Evolutionary conservation across 2,888 invertebrate species (phyloP), one percentile per base, ranked within the genome.

Genomic region (Eucriotettix oculatus): DNA sequence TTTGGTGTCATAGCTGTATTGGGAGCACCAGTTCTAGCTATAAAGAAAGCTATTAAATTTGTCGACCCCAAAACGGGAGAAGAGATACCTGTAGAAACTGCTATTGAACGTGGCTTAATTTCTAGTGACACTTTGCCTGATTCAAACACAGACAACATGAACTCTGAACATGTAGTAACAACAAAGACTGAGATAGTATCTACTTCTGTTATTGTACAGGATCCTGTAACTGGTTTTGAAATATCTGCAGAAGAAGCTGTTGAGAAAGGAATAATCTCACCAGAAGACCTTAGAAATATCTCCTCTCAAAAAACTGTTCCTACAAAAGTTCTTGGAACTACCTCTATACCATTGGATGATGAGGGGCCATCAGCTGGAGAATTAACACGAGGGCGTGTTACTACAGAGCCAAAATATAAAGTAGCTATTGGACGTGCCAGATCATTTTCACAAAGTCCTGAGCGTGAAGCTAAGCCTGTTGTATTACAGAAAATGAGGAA

Each of bases 1-100:
- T 76, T 84, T 67, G 92, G 92, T 14, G 74, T 88, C n/a, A 72
- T 92, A 10, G 79, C 81, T 14, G 86, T 91, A 11, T 71, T 84
- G 56, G 90, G 90, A 53, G 83, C 86, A 10, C 90, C 90, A 1
- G 73, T 89, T 58, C 79, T 85, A 9, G 86, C 85, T 9, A 82
- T 84, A 1, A 82, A 85, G 61, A 82, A 84, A 65, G 79, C 84
- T 0, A 78, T 86, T 60, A 71, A 70, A 65, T 58, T 64, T 10
- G 41, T 54, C 60, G 91, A 94, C 73, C 90, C 93, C 0, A 81
- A 80, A 66, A 87, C 90, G 1, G 90, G 89, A 5, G 84, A 89
- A 70, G 83, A 84, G 69, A 77, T 91, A 65, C 87, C 88, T 1
- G 80, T 90, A 66, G 86, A 89, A 72, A 85, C 87, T 58, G 93